These are phyloP conservation scores for Chionoecetes opilio DNA, from an alignment of 1,140 invertebrate genomes.

Conservation along the genomic window DNA sequence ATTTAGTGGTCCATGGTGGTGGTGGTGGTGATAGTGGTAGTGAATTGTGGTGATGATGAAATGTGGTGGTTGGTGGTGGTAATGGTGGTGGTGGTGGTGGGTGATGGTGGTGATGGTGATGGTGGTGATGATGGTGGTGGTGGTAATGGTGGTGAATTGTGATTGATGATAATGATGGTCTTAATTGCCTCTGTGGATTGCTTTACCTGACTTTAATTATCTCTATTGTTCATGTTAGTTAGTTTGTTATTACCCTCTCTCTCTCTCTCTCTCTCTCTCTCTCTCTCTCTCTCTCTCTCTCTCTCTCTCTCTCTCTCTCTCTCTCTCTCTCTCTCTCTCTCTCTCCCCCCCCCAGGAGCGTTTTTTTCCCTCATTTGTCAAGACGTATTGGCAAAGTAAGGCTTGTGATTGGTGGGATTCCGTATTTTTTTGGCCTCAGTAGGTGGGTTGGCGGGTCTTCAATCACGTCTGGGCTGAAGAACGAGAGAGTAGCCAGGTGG, in stretches of 20 bases:
- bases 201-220: not conserved
- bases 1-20: too few relatives aligned
- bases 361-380: not conserved
- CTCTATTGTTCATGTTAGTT: not conserved
- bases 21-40: too few relatives aligned
- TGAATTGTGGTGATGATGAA: too few relatives aligned
- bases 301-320: not conserved
- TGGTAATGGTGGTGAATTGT: not conserved
- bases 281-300: not conserved
- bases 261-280: not conserved
- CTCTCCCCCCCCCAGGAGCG: not conserved
- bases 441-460: not conserved
- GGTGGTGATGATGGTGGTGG: not conserved
- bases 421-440: not conserved
- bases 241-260: not conserved
- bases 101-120: too few relatives aligned
- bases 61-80: too few relatives aligned
- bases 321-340: conserved; percentile 9
- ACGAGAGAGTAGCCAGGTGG: not conserved
- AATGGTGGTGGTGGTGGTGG: too few relatives aligned
- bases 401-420: not conserved
- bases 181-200: not conserved
- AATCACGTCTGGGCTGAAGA: not conserved
- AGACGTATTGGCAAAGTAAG: not conserved
- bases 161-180: too few relatives aligned